A percentile compares a stretch with the other conserved stretches of the same genome.
These are phyloP conservation scores for Datnioides undecimradiatus DNA, from an alignment of 2,113 vertebrate genomes.

Conservation along the genomic window DNA sequence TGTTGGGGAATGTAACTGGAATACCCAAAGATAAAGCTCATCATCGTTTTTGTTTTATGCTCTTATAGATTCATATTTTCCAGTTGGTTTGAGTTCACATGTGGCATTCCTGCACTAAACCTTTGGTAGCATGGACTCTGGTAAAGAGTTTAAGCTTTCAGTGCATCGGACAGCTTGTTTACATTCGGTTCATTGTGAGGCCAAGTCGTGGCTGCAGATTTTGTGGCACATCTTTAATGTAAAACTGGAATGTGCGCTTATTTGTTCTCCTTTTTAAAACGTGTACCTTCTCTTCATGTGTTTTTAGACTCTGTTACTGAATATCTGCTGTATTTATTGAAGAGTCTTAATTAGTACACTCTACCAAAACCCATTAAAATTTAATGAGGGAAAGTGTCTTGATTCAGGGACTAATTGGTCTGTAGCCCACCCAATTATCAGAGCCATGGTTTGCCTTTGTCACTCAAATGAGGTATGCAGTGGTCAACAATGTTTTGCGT, in stretches of 20 bases:
- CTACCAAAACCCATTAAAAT: slow-evolving; percentile 14
- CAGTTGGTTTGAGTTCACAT: slow-evolving; percentile 17
- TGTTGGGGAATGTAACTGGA: slow-evolving; percentile 55
- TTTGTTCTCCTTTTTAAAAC: slow-evolving; percentile 16
- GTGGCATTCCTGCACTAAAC: slow-evolving; percentile 14
- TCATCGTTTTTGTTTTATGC: slow-evolving; percentile 18
- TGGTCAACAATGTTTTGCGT: slow-evolving; percentile 44
- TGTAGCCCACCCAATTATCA: slow-evolving; percentile 44
- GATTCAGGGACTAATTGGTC: slow-evolving; percentile 64
- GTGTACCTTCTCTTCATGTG: background rate
- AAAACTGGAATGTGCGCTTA: slow-evolving; percentile 19
- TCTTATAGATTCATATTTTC: slow-evolving; percentile 1
- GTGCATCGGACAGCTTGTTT: slow-evolving; percentile 13
- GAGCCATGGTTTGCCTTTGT: slow-evolving; percentile 61
- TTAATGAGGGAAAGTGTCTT: slow-evolving; percentile 45
- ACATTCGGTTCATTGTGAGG: background rate
- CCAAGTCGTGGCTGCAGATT: slow-evolving; percentile 18
- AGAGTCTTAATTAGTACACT: slow-evolving; percentile 5
- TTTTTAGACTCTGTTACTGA: slow-evolving; percentile 7
- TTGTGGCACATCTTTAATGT: background rate
- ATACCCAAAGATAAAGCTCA: slow-evolving; percentile 56
- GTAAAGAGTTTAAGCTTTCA: slow-evolving; percentile 23
- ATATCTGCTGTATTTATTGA: slow-evolving; percentile 11
- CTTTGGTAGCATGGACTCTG: background rate
- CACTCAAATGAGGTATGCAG: slow-evolving; percentile 40